Percentiles rank a stretch among this genome's conserved stretches.
phyloP scores from a whole-genome alignment of 2,797 vertebrate species.

The Sternotherus odoratus region DNA sequence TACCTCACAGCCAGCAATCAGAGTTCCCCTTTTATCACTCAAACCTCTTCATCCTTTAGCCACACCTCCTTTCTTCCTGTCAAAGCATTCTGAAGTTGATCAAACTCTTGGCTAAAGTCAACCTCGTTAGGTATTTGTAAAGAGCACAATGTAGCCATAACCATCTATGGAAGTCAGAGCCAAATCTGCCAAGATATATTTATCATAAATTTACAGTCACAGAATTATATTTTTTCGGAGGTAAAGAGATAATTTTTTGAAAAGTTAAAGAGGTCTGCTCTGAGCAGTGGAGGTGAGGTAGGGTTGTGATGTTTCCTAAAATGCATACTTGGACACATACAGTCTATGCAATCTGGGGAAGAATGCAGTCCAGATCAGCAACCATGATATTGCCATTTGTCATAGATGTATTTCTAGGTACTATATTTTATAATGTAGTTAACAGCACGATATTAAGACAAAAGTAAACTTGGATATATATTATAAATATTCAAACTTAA shows the following conservation, averaged over 20 bases:
- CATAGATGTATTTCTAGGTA: neutral
- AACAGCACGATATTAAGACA: neutral
- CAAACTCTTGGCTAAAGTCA: neutral
- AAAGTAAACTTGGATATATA: neutral
- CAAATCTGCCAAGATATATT: neutral
- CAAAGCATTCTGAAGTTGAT: neutral
- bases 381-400: neutral
- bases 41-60: neutral
- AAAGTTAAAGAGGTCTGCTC: neutral
- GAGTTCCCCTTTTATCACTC: neutral
- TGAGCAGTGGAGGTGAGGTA: neutral
- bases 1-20: neutral
- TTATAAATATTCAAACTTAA: no score
- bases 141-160: neutral
- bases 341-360: neutral
- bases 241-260: neutral
- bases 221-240: neutral
- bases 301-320: rapidly evolving
- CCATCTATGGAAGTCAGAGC: neutral
- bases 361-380: rapidly evolving
- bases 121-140: rapidly evolving
- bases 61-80: neutral
- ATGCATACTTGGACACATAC: neutral
- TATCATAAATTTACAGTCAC: neutral
- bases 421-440: neutral